phyloP scores from a whole-genome alignment of 2,113 vertebrate genomes.

The Hyaena hyaena region DNA sequence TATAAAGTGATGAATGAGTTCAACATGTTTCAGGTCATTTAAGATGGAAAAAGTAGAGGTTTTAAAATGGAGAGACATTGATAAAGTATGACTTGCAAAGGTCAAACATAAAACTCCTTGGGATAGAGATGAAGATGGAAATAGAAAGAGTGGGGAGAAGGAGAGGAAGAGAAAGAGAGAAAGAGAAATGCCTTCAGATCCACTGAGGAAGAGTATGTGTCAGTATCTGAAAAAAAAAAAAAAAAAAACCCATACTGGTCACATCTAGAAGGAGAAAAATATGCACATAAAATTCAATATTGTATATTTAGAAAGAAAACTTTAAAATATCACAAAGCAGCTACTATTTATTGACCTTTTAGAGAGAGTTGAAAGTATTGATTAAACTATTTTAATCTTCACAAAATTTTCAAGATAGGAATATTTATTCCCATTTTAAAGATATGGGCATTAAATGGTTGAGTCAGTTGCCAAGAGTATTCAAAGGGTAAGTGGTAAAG shows the following conservation, averaged over 20 bases:
- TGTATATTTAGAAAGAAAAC: not conserved
- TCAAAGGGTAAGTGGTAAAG: not conserved
- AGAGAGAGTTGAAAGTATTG: not conserved
- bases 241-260: not conserved
- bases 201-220: not conserved
- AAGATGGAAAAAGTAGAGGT: not conserved
- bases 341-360: not conserved
- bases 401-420: not conserved
- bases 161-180: not conserved
- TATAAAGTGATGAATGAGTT: slow-evolving; percentile 6
- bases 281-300: not conserved
- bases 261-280: not conserved
- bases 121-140: not conserved
- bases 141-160: not conserved
- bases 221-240: not conserved
- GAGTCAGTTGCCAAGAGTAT: not conserved
- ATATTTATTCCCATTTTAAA: not conserved
- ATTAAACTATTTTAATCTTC: not conserved
- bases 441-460: not conserved
- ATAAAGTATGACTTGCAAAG: not conserved
- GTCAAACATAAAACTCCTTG: not conserved
- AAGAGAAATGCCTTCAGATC: not conserved
- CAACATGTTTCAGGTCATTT: not conserved
- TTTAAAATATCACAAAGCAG: not conserved
- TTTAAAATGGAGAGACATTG: not conserved